Evolutionary conservation across 1,140 invertebrate species (phyloP).

Genomic region (Rhyzopertha dominica): DNA sequence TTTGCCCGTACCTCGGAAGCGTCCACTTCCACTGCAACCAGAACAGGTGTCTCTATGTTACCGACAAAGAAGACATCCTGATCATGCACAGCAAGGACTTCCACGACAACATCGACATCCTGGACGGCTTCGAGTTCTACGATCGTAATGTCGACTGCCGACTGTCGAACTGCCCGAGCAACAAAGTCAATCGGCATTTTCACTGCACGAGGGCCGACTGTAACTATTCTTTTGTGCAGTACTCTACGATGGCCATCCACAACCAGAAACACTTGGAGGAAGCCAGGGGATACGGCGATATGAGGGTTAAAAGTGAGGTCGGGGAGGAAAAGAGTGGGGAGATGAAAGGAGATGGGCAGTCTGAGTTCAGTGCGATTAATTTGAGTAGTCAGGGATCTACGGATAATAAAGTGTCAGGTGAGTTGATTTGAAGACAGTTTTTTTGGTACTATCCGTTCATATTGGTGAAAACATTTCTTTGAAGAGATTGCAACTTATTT

Average conservation of each 20-base stretch:
- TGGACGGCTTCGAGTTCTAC: slow-evolving; percentile 78
- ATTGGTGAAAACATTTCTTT: too few relatives aligned
- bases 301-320: slow-evolving; percentile 26
- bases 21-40: slow-evolving; percentile 69
- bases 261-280: slow-evolving; percentile 55
- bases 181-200: slow-evolving; percentile 66
- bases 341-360: slow-evolving; percentile 13
- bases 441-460: too few relatives aligned
- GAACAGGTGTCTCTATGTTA: slow-evolving; percentile 59
- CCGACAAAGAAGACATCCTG: slow-evolving; percentile 40
- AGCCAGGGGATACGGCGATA: slow-evolving; percentile 16
- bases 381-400: slow-evolving; percentile 20
- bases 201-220: slow-evolving; percentile 70
- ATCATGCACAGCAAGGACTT: slow-evolving; percentile 69
- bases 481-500: too few relatives aligned
- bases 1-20: slow-evolving; percentile 56
- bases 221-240: slow-evolving; percentile 70
- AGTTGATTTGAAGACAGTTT: too few relatives aligned
- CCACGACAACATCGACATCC: slow-evolving; percentile 75
- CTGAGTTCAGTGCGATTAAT: slow-evolving; percentile 34
- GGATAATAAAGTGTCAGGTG: slow-evolving; percentile 42
- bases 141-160: slow-evolving; percentile 74
- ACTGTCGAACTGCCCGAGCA: slow-evolving; percentile 58
- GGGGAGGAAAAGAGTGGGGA: slow-evolving; percentile 16
- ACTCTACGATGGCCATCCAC: slow-evolving; percentile 68